Evolutionary conservation across 2,888 invertebrate genomes (phyloP), one percentile per base, ranked within the genome.

Genomic region (Pristionchus mayeri): DNA sequence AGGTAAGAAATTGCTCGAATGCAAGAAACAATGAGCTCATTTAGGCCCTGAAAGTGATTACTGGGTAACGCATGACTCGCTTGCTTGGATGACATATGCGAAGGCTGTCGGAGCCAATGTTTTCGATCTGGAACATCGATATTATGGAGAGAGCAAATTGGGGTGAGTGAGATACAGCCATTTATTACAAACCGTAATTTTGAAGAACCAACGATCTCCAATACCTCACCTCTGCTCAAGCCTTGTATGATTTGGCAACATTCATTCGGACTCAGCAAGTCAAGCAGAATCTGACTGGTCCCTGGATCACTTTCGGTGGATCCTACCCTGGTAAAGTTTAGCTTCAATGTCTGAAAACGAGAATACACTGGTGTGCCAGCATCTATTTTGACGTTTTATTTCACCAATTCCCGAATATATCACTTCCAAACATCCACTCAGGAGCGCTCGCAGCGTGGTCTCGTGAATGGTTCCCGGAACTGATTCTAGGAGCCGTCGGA

Each of bases 261-360:
- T 98, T 98, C 91, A 96, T 97, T 44, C 30, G 37, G 7, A 48
- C 63, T 9, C 30, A 34, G 18, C 18, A 60, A 34, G 34, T n/a
- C 9, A 27, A 63, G 34, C n/a, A 83, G n/a, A 75, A 44, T 11
- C 13, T 81, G 50, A 87, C 91, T 88, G 91, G 93, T 0, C 96
- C 96, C 93, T 97, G 97, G 97, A 95, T 98, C 87, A 95, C 95
- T 0, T 98, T 98, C 93, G 98, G 98, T 21, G 98, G 98, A 2
- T 97, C 97, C 0, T 88, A 87, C 75, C 87, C 87, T 9, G 89
- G 86, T 85, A 18, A 52, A 27, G 18, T 48, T 27, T 30, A 2
- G 40, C 13, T 30, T 6, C 30, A 30, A 63, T 27, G n/a, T 63
- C 16, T 11, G n/a, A n/a, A n/a, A n/a, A n/a, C n/a, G n/a, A n/a